A percentile compares a stretch with the other conserved stretches of the same genome.
These are phyloP conservation scores for Carduelis carduelis DNA, from an alignment of 2,797 vertebrate species.

Conservation along the genomic window DNA sequence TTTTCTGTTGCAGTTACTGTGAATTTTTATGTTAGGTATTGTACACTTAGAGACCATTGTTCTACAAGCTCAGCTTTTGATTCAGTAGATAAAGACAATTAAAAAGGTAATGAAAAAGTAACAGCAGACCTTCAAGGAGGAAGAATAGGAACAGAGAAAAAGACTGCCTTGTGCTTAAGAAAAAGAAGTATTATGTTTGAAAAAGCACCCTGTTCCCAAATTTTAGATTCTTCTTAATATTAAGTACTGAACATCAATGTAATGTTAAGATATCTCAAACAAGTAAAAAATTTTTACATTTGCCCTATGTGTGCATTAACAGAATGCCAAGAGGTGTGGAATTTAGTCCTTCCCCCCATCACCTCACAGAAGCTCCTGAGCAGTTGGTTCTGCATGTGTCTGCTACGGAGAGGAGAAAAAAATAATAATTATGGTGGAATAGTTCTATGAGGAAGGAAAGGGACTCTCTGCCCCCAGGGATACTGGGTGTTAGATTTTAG, in stretches of 20 bases:
- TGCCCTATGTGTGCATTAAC: neutral
- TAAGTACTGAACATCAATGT: neutral
- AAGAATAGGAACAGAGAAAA: neutral
- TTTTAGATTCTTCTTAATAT: neutral
- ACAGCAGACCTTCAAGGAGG: neutral
- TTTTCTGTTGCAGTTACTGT: neutral
- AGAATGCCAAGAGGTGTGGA: neutral
- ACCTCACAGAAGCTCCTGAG: neutral
- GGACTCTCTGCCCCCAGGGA: neutral
- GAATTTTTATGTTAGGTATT: neutral
- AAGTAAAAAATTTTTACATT: neutral
- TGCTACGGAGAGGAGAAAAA: neutral
- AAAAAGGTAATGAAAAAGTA: neutral
- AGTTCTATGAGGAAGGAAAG: neutral
- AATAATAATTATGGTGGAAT: neutral
- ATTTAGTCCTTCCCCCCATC: neutral
- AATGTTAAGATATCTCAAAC: neutral
- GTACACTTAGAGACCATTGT: neutral
- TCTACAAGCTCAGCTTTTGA: neutral
- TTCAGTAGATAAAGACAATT: neutral
- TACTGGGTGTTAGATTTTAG: neutral
- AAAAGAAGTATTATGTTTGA: neutral
- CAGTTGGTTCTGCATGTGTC: rapidly evolving
- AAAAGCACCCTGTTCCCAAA: neutral
- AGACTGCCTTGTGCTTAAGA: neutral